Percentiles rank a stretch among this genome's conserved stretches.
Conservation (phyloP, 2,888 invertebrate genomes). For the Xestia ashworthii region DNA sequence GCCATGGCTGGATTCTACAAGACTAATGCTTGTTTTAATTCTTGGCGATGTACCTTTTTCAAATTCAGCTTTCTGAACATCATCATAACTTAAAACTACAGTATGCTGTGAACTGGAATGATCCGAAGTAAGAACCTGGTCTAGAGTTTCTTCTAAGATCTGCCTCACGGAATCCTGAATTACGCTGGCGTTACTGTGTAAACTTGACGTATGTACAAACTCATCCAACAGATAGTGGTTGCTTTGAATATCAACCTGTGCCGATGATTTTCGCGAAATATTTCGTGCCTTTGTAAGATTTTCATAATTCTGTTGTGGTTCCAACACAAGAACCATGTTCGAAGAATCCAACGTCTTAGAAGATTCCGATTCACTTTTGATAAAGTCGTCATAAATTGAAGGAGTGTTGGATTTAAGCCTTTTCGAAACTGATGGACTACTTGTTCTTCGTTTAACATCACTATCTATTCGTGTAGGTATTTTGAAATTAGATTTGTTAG, state of each 20-base stretch:
- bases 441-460: constrained; percentile 59
- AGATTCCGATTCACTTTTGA: constrained; percentile 33
- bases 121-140: constrained; percentile 66
- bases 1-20: constrained; percentile 67
- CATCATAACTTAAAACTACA: constrained; percentile 66
- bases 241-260: constrained; percentile 39
- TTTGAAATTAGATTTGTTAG: constrained; percentile 71
- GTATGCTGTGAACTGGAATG: constrained; percentile 68
- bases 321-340: constrained; percentile 70
- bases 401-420: constrained; percentile 65
- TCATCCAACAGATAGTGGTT: constrained; percentile 65
- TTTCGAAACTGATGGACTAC: constrained; percentile 64
- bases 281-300: constrained; percentile 18
- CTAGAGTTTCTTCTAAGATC: constrained; percentile 77
- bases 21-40: constrained; percentile 69
- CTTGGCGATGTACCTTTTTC: constrained; percentile 65
- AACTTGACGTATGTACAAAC: constrained; percentile 61
- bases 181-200: constrained; percentile 57
- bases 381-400: constrained; percentile 43
- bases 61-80: constrained; percentile 37
- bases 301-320: constrained; percentile 55
- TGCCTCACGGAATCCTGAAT: constrained; percentile 69
- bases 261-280: constrained; percentile 15
- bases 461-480: constrained; percentile 66
- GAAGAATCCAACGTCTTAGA: constrained; percentile 56